Evolutionary conservation across 1,140 invertebrate genomes (phyloP).

Genomic region (Oedothorax gibbosus): DNA sequence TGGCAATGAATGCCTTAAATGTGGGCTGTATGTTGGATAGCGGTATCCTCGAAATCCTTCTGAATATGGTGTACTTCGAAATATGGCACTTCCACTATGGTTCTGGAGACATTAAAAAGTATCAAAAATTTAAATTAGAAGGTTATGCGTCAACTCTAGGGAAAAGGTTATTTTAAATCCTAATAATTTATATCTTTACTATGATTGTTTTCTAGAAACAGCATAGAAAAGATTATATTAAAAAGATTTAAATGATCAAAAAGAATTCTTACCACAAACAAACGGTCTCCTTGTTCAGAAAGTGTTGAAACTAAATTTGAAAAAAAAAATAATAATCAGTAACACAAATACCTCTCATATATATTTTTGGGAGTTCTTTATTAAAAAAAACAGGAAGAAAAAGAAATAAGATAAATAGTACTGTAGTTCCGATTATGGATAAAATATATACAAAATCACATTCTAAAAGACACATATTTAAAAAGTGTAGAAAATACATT

Average conservation of each 20-base stretch:
- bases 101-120: constrained; percentile 70
- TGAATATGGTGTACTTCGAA: constrained; percentile 81
- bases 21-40: constrained; percentile 68
- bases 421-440: background rate
- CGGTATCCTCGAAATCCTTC: constrained; percentile 74
- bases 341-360: background rate
- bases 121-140: background rate
- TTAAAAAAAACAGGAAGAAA: too few species aligned
- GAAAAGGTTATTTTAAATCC: too few species aligned
- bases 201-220: background rate
- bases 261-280: constrained; percentile 21
- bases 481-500: too few species aligned
- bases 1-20: constrained; percentile 87
- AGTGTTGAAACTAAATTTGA: constrained; percentile 83
- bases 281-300: constrained; percentile 85
- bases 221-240: background rate
- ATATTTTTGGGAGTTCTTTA: background rate
- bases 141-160: too few species aligned
- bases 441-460: background rate
- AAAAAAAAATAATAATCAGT: constrained; percentile 16
- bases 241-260: background rate
- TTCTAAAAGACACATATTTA: too few species aligned
- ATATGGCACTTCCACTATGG: constrained; percentile 71
- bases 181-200: background rate
- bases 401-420: too few species aligned